phyloP scores from a whole-genome alignment of 2,113 vertebrate species.

The Esox niger region DNA sequence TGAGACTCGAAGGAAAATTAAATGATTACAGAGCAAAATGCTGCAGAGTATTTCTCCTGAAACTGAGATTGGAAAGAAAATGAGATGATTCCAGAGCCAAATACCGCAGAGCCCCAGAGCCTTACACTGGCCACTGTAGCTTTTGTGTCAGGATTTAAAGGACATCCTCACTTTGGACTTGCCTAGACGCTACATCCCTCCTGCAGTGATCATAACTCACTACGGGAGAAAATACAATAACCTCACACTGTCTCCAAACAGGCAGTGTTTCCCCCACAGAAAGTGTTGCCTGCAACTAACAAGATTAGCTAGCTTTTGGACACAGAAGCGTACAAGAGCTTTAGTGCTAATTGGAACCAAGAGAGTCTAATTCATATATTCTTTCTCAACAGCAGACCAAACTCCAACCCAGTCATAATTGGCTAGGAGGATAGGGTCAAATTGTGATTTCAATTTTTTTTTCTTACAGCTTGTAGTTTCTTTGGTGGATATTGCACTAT shows the following conservation, averaged over 20 bases:
- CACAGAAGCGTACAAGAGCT: not conserved
- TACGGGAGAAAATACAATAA: not conserved
- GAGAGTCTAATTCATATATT: not conserved
- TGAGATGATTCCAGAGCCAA: too few relatives aligned
- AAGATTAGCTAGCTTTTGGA: not conserved
- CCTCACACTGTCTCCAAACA: not conserved
- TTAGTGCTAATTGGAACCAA: not conserved
- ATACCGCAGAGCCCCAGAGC: not conserved
- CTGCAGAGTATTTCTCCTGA: too few relatives aligned
- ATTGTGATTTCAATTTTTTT: too few relatives aligned
- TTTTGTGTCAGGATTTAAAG: constrained; percentile 1
- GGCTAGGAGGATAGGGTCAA: too few relatives aligned
- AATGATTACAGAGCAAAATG: too few relatives aligned
- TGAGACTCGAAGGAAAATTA: too few relatives aligned
- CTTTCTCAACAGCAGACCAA: not conserved
- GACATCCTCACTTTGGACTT: not conserved
- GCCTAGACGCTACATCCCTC: not conserved
- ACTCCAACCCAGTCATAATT: too few relatives aligned
- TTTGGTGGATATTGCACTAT: too few relatives aligned
- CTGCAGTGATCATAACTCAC: not conserved
- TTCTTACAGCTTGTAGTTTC: too few relatives aligned
- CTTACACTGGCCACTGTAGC: not conserved
- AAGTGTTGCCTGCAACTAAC: not conserved
- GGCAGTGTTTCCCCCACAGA: not conserved
- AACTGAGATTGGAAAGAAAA: too few relatives aligned